Percentiles rank a stretch among this genome's conserved stretches.
These are phyloP conservation scores for Tetramorium bicarinatum DNA, from an alignment of 2,888 invertebrate genomes.

Conservation along the genomic window DNA sequence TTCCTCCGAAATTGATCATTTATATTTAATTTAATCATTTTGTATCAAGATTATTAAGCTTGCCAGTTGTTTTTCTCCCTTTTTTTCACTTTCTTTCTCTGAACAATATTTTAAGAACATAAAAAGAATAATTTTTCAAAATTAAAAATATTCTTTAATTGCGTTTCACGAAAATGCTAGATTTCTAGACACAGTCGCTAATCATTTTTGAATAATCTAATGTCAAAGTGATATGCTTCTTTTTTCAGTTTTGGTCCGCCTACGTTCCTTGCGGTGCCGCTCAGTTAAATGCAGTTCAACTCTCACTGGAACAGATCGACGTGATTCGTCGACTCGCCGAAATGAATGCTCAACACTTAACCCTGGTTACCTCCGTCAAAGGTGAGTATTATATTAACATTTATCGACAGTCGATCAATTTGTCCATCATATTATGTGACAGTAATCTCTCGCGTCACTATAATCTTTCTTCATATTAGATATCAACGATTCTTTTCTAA, in stretches of 20 bases:
- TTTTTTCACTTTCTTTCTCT: background rate
- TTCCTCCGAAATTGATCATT: background rate
- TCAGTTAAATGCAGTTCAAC: conserved; percentile 94
- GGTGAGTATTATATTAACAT: conserved; percentile 80
- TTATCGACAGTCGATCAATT: background rate
- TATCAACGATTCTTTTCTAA: background rate
- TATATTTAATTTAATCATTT: background rate
- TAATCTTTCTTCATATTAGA: background rate
- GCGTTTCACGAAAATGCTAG: background rate
- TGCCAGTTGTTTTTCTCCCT: background rate
- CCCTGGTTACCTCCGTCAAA: conserved; percentile 89
- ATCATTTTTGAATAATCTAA: background rate
- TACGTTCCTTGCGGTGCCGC: conserved; percentile 95
- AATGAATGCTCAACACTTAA: conserved; percentile 91
- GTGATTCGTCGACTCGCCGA: conserved; percentile 92
- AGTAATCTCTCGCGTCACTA: background rate
- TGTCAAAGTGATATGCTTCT: background rate
- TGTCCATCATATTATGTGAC: background rate
- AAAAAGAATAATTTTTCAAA: background rate
- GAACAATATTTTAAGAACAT: background rate
- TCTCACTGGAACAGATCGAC: conserved; percentile 95
- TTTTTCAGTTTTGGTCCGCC: conserved; percentile 94
- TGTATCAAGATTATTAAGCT: background rate
- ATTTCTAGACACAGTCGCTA: background rate
- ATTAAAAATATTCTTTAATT: conserved; percentile 3